Base-by-base conservation (phyloP, 2,113 vertebrate species). In the Tympanuchus pallidicinctus region DNA sequence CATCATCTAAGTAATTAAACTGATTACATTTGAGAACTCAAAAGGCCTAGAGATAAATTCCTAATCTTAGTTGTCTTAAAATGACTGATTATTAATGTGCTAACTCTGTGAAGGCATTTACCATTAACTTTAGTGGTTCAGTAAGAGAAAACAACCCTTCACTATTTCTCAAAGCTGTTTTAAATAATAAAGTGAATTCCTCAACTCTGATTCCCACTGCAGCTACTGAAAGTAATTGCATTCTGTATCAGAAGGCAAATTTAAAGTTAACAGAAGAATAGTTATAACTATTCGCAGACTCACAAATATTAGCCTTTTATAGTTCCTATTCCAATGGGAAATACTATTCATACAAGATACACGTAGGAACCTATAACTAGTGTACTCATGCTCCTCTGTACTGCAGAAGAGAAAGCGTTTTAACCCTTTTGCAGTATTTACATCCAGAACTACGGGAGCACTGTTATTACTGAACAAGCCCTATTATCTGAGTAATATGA, bases 1-100 rank as follows among this genome's bases (percentile, higher is more conserved):
- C 54, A 92, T 89, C 82, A 91, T 80, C 82, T 87, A 91, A 87
- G 89, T 96, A 96, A 95, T 96, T 95, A 95, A 96, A 95, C 63
- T 91, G 82, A 96, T 95, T 94, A 92, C 64, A 88, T 92, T 88
- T 89, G 86, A 82, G 84, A 76, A 94, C 82, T 96, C 25, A 0
- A 72, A 92, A 92, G 28, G 85, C 70, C 52, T 90, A 79, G 54
- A 97, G 96, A 96, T 95, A 97, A 91, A 75, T 92, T 96, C 54
- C 54, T 92, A 94, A 96, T 96, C 91, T 93, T 63, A 95, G 75
- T 36, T 86, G 85, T 92, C 59, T 88, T 95, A 82, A 94, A 96
- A 88, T 56, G 56, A 69, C 89, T 92, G 72, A 95, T 84, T 93
- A 96, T 85, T 91, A 95, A 92, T 90, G 90, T 93, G 40, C 36